Evolutionary conservation across 2,888 invertebrate genomes (phyloP).

Genomic region (Sesia bembeciformis): DNA sequence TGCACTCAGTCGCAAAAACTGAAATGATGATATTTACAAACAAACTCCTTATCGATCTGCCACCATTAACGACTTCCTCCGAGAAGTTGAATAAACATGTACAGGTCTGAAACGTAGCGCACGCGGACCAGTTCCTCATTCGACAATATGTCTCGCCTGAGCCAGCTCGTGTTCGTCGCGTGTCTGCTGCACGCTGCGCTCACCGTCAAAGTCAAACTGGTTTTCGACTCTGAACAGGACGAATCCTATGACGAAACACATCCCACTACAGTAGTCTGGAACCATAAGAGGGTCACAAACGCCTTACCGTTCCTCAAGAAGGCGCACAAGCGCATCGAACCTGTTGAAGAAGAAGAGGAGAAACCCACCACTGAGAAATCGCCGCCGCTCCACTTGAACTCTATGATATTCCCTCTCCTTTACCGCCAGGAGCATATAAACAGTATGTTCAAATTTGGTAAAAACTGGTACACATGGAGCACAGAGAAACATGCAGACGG

Average conservation of each 20-base stretch:
- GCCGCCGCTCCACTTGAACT: conserved; percentile 49
- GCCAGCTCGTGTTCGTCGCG: conserved; percentile 20
- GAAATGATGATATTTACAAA: conserved; percentile 38
- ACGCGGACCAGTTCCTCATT: conserved; percentile 4
- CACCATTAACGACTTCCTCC: conserved; percentile 23
- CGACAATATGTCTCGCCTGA: conserved; percentile 27
- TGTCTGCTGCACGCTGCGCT: conserved; percentile 28
- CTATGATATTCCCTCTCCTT: conserved; percentile 57
- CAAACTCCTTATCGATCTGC: conserved; percentile 33
- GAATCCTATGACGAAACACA: conserved; percentile 43
- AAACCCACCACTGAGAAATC: conserved; percentile 29
- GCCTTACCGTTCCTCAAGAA: conserved; percentile 40
- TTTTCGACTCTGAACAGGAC: conserved; percentile 54
- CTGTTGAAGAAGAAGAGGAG: conserved; percentile 37
- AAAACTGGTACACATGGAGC: conserved; percentile 67
- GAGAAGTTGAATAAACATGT: conserved; percentile 3
- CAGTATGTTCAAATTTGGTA: conserved; percentile 64
- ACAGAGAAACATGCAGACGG: conserved; percentile 53
- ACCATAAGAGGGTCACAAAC: conserved; percentile 25
- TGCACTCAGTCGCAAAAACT: neutral
- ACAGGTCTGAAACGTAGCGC: neutral
- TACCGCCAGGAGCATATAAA: conserved; percentile 56
- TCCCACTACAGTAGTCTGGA: conserved; percentile 29
- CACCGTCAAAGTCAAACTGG: conserved; percentile 56
- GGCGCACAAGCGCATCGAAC: conserved; percentile 20